Conservation (phyloP, 2,113 vertebrate species). For the Eolophus roseicapilla region DNA sequence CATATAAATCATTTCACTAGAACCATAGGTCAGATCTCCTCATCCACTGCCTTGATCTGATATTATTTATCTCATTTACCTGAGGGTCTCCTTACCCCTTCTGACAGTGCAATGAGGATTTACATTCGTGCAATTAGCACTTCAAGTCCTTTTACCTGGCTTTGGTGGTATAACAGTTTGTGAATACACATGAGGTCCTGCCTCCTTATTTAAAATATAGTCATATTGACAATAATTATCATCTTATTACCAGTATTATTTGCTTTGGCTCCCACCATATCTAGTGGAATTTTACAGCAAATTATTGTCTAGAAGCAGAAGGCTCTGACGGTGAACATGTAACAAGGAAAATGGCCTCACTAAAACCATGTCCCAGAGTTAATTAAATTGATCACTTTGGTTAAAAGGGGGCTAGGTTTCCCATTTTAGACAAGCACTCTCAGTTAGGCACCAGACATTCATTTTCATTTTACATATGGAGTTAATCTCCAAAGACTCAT, state of each 20-base stretch:
- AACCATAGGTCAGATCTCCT: not conserved
- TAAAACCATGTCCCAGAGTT: not conserved
- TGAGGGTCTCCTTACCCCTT: not conserved
- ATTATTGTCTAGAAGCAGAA: conserved; percentile 7
- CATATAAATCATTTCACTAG: not conserved
- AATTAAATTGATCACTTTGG: conserved; percentile 48
- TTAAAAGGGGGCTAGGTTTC: not conserved
- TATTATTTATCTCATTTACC: not conserved
- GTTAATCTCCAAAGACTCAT: conserved; percentile 49
- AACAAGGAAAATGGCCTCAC: not conserved
- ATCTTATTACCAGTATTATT: not conserved
- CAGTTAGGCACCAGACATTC: conserved; percentile 16
- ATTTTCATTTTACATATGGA: conserved; percentile 60
- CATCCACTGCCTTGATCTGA: not conserved
- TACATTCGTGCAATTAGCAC: not conserved
- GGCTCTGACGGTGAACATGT: not conserved
- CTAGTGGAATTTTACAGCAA: conserved; percentile 7
- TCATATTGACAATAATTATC: conserved; percentile 2
- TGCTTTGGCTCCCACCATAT: not conserved
- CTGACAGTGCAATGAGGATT: not conserved
- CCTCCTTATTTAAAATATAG: not conserved
- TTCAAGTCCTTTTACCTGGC: not conserved
- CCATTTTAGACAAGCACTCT: not conserved
- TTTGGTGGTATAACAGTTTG: not conserved
- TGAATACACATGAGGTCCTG: not conserved